phyloP scores from a whole-genome alignment of 2,113 vertebrate species.

The Neodontobutis hainanensis region DNA sequence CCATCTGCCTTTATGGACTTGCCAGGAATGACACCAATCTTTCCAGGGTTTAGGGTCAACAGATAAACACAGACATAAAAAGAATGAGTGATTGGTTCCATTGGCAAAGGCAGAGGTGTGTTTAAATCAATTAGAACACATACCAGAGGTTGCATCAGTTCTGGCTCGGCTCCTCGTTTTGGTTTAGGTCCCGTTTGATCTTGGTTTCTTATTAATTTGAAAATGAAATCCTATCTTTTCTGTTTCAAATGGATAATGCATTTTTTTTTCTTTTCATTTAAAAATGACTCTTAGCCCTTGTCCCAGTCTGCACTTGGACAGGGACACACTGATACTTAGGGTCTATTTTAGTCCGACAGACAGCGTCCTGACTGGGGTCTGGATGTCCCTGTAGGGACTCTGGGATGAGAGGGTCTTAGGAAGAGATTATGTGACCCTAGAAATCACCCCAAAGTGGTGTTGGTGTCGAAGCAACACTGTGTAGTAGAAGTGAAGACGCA shows the following conservation, averaged over 20 bases:
- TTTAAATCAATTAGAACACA: constrained; percentile 3
- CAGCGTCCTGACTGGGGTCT: constrained; percentile 27
- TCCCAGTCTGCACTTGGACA: constrained; percentile 13
- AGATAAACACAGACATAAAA: constrained; percentile 6
- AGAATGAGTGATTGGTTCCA: constrained; percentile 16
- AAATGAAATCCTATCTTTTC: no score
- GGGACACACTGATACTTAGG: not conserved
- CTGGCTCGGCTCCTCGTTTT: not conserved
- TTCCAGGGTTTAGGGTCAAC: constrained; percentile 12
- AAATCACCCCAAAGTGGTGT: constrained; percentile 13
- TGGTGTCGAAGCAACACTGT: constrained; percentile 11
- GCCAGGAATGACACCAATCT: not conserved
- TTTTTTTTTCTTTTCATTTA: no score
- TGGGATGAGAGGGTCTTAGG: constrained; percentile 6
- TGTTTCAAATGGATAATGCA: no score
- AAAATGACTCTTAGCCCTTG: not conserved
- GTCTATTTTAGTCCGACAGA: constrained; percentile 30
- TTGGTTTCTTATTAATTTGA: not conserved
- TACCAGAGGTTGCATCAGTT: not conserved
- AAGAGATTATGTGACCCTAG: constrained; percentile 34
- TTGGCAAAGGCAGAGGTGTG: not conserved
- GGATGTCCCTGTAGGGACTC: constrained; percentile 4
- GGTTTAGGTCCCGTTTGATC: not conserved
- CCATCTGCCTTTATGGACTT: not conserved
- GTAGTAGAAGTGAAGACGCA: constrained; percentile 7